Conservation (phyloP, 2,113 vertebrate species). For the Peromyscus maniculatus region DNA sequence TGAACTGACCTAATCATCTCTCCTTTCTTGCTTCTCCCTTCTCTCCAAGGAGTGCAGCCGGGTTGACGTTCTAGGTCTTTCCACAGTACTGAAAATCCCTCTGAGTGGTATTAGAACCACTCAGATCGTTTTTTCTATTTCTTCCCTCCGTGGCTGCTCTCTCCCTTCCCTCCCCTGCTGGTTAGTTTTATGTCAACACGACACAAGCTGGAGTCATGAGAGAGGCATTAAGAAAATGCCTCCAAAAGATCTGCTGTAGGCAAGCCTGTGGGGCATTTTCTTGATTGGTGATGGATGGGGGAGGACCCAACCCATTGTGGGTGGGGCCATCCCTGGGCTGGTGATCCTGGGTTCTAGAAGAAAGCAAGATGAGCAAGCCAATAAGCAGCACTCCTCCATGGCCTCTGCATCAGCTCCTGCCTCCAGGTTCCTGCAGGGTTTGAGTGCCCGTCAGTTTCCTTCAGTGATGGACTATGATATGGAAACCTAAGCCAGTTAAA, state of each 20-base stretch:
- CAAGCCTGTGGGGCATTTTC: not conserved
- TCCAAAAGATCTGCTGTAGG: not conserved
- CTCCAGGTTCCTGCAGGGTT: not conserved
- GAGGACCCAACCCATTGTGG: not conserved
- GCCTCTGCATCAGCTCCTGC: not conserved
- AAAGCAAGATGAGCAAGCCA: not conserved
- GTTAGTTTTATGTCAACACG: too few relatives aligned
- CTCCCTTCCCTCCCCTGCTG: not conserved
- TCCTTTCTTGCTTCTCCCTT: not conserved
- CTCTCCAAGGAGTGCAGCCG: not conserved
- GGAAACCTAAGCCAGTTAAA: not conserved
- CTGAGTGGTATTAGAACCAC: not conserved
- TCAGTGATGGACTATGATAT: not conserved
- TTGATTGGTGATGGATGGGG: not conserved
- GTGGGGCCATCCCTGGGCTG: not conserved
- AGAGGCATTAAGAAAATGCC: not conserved
- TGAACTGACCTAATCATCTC: not conserved
- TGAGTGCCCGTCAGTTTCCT: not conserved
- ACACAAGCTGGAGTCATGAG: not conserved
- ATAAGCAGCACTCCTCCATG: not conserved
- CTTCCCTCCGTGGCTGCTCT: not conserved
- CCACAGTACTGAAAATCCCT: slow-evolving; percentile 8
- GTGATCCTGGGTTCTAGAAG: not conserved
- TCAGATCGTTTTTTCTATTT: not conserved
- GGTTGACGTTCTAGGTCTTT: not conserved